Percentiles rank a stretch among this genome's conserved stretches.
phyloP scores from a whole-genome alignment of 2,888 invertebrate species.

The Eugnorisma glareosa region DNA sequence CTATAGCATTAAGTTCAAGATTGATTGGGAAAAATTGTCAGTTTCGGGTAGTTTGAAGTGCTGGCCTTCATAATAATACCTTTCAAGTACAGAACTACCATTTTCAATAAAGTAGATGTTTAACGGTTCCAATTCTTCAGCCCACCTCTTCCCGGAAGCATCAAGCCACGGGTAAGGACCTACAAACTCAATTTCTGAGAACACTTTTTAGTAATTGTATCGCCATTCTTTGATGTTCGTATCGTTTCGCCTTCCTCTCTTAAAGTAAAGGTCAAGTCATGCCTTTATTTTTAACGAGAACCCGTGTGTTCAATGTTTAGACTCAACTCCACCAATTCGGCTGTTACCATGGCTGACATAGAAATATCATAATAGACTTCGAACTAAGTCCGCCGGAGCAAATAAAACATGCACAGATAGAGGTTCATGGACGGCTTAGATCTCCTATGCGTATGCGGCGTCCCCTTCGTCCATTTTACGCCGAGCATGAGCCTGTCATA shows the following conservation, averaged over 20 bases:
- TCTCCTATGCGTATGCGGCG: too few species aligned
- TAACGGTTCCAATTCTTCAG: not conserved
- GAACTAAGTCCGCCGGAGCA: not conserved
- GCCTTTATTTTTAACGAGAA: not conserved
- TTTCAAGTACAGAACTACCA: not conserved
- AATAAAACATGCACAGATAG: not conserved
- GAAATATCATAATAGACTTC: not conserved
- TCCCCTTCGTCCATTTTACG: not conserved
- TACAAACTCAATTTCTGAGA: slow-evolving; percentile 33
- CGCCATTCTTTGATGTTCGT: slow-evolving; percentile 21
- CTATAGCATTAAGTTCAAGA: too few species aligned
- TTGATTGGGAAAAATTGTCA: too few species aligned
- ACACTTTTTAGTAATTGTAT: slow-evolving; percentile 31
- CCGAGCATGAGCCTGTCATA: not conserved
- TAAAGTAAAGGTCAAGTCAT: slow-evolving; percentile 12
- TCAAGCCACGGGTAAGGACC: not conserved
- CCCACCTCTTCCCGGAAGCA: not conserved
- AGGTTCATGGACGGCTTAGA: not conserved
- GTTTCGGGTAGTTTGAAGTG: too few species aligned
- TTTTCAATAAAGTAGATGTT: not conserved
- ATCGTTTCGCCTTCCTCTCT: slow-evolving; percentile 10
- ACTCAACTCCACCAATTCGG: not conserved
- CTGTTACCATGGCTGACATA: not conserved
- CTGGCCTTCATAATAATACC: not conserved
- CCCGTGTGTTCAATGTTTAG: not conserved